These are phyloP conservation scores for Euphydryas editha DNA, from an alignment of 2,888 invertebrate species.

Conservation along the genomic window DNA sequence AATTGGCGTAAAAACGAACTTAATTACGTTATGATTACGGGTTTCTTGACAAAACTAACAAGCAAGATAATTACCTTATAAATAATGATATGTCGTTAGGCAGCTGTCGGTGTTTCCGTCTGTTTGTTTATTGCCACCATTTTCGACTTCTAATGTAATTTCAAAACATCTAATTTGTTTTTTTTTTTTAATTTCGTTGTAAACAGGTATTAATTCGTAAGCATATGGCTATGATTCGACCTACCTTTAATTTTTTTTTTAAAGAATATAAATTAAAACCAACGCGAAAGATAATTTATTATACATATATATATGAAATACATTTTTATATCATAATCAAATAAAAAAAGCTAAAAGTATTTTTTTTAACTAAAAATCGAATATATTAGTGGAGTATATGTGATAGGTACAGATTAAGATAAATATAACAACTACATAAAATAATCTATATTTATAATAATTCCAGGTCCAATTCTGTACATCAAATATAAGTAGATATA, in stretches of 20 bases:
- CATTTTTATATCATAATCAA: too few species aligned
- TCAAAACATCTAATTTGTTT: conserved; percentile 23
- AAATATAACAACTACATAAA: too few species aligned
- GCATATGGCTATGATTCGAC: conserved; percentile 15
- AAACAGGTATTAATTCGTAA: conserved; percentile 17
- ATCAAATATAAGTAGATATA: too few species aligned
- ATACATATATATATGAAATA: not conserved
- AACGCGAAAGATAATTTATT: not conserved
- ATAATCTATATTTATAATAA: too few species aligned
- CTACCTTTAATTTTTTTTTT: conserved; percentile 12
- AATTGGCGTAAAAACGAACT: conserved; percentile 81
- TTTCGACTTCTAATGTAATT: conserved; percentile 57
- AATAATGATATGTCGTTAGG: conserved; percentile 78
- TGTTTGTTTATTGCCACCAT: conserved; percentile 67
- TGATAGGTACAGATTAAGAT: too few species aligned
- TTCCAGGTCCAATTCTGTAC: too few species aligned
- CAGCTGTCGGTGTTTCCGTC: conserved; percentile 65
- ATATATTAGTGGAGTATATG: too few species aligned
- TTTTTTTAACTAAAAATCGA: too few species aligned
- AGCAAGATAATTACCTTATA: conserved; percentile 77
- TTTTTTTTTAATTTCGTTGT: not conserved
- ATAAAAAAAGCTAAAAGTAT: too few species aligned
- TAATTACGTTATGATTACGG: conserved; percentile 81
- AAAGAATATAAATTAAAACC: not conserved
- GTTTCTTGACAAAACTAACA: conserved; percentile 77